Evolutionary conservation across 1,140 invertebrate genomes (phyloP).

Genomic region (Ooceraea biroi): DNA sequence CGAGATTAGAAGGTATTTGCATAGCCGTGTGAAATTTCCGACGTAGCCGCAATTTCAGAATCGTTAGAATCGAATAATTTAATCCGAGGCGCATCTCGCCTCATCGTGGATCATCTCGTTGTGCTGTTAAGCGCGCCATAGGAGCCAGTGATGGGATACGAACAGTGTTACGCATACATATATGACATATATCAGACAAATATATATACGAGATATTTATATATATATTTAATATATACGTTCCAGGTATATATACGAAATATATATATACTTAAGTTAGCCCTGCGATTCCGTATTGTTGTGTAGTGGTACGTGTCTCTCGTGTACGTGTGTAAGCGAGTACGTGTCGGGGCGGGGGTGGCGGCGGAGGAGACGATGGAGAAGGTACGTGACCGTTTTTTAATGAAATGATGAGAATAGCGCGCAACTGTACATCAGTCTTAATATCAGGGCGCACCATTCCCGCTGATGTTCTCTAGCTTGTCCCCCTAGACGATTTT

Average conservation of each 20-base stretch:
- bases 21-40: not conserved
- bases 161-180: constrained; percentile 75
- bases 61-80: too few relatives aligned
- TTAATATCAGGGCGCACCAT: constrained; percentile 87
- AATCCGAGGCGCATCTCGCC: not conserved
- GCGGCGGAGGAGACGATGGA: constrained; percentile 64
- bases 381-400: constrained; percentile 74
- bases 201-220: constrained; percentile 71
- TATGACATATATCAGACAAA: constrained; percentile 77
- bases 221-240: constrained; percentile 69
- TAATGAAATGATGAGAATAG: constrained; percentile 81
- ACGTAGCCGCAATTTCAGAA: too few relatives aligned
- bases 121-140: constrained; percentile 43
- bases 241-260: constrained; percentile 62
- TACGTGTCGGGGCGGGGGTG: constrained; percentile 26
- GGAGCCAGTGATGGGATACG: constrained; percentile 65
- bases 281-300: constrained; percentile 74
- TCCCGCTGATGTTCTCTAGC: constrained; percentile 80
- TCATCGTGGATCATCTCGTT: constrained; percentile 1
- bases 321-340: constrained; percentile 50
- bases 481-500: constrained; percentile 64
- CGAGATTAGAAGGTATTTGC: not conserved
- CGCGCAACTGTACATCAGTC: constrained; percentile 87
- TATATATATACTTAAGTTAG: constrained; percentile 76
- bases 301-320: constrained; percentile 58